Evolutionary conservation across 2,888 invertebrate species (phyloP).

Genomic region (Lasius platythorax): DNA sequence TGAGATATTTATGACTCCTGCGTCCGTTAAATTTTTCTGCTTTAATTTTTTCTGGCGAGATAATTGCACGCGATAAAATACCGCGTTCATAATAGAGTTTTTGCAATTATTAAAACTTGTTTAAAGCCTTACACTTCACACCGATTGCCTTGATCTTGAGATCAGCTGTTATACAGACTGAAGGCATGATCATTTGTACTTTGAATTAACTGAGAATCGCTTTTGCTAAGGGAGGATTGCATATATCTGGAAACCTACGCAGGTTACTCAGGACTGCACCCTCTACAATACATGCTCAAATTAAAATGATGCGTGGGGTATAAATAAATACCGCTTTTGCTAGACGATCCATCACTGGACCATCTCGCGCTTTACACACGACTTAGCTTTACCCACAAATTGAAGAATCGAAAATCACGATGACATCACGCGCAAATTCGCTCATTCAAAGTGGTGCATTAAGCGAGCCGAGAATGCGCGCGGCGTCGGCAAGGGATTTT

Average conservation of each 20-base stretch:
- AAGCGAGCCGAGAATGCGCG: slow-evolving; percentile 33
- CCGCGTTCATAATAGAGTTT: neutral
- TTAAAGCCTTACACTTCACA: neutral
- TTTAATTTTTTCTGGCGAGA: neutral
- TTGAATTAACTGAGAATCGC: too few species aligned
- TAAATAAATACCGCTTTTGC: neutral
- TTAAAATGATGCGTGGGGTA: neutral
- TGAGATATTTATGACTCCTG: neutral
- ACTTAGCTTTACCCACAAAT: neutral
- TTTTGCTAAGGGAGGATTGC: neutral
- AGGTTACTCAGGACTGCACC: neutral
- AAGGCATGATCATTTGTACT: too few species aligned
- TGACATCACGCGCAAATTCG: slow-evolving; percentile 40
- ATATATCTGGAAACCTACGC: neutral
- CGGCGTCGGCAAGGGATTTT: slow-evolving; percentile 35
- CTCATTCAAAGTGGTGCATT: slow-evolving; percentile 53
- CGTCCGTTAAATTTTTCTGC: neutral
- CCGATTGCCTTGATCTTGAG: too few species aligned
- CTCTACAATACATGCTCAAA: neutral
- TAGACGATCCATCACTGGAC: slow-evolving; percentile 19
- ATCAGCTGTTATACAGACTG: too few species aligned
- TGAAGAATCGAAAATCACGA: slow-evolving; percentile 35
- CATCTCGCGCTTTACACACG: neutral
- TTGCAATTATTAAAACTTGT: neutral
- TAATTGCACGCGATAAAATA: neutral